Evolutionary conservation across 2,113 vertebrate species (phyloP), one percentile per base, ranked within the genome.

Genomic region (Pholis gunnellus): DNA sequence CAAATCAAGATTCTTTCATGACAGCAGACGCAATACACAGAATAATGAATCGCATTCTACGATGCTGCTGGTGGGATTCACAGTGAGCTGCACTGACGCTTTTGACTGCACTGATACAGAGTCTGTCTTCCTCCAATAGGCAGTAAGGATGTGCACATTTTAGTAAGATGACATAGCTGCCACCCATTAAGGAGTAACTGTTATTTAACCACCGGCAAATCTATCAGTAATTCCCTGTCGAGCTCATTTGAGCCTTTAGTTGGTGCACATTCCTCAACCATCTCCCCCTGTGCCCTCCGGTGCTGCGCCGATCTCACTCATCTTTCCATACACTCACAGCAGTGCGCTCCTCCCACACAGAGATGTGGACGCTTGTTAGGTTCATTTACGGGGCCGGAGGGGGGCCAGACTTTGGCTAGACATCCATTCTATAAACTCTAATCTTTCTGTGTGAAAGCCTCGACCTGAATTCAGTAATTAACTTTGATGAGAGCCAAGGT

Each of bases 171-270:
- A 50, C 48, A 57, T 31, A 0, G 0, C 52, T 20, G 13, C 4
- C 34, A 2, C 50, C 72, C 36, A 34, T 63, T 61, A 13, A 57
- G 36, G 34, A 67, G 36, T 18, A 68, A 34, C 40, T 4, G 42
- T 2, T 31, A 4, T 67, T 72, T 81, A 44, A 75, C 46, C 34
- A 40, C 11, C 3, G 40, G 69, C 34, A 69, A 64, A 60, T 52
- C 8, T 48, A 2, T 29, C 63, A 56, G 1, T 14, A 40, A 72
- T 38, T 83, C 77, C 87, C 72, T 9, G 57, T n/a, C 44, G 80
- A 69, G 56, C 64, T 82, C 27, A 79, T 82, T 80, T 78, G 42
- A 78, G 78, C 4, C 66, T 67, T 87, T 70, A 64, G 78, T 85
- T 60, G 0, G 36, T 48, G 20, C 27, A 40, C 13, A 31, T 36